Conservation (phyloP, 2,888 invertebrate species). For the Cosmia pyralina region DNA sequence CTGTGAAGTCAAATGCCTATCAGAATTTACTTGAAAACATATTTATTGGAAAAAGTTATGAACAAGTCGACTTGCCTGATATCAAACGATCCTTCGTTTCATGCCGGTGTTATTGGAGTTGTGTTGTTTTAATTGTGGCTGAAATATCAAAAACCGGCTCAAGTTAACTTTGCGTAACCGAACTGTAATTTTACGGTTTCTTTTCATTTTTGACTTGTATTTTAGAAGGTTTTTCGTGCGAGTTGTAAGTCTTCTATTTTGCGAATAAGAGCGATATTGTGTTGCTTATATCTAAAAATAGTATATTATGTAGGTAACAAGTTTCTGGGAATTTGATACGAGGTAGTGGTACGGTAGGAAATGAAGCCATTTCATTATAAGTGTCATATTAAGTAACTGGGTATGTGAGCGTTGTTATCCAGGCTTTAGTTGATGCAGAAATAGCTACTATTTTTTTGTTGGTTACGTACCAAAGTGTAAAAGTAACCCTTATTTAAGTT, state of each 20-base stretch:
- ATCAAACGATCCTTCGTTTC: slow-evolving; percentile 54
- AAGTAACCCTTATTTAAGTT: too few relatives aligned
- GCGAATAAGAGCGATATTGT: slow-evolving; percentile 1
- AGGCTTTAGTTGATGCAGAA: not conserved
- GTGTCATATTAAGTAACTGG: too few relatives aligned
- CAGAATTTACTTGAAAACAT: slow-evolving; percentile 8
- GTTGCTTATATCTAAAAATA: not conserved
- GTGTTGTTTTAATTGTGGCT: slow-evolving; percentile 69
- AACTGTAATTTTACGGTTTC: slow-evolving; percentile 52
- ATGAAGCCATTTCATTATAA: slow-evolving; percentile 13
- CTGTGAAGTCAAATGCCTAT: slow-evolving; percentile 16
- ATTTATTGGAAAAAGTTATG: slow-evolving; percentile 35
- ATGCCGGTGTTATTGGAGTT: slow-evolving; percentile 57
- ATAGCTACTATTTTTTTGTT: not conserved
- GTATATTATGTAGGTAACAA: not conserved
- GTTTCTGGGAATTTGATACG: not conserved
- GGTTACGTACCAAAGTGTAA: not conserved
- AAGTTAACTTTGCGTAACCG: slow-evolving; percentile 50
- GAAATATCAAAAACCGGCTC: slow-evolving; percentile 67
- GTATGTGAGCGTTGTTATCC: not conserved
- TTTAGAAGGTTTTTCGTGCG: not conserved
- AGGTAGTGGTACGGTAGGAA: not conserved
- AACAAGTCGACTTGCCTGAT: slow-evolving; percentile 24
- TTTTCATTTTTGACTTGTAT: slow-evolving; percentile 12
- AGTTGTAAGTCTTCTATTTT: not conserved